Percentiles rank a stretch among this genome's conserved stretches.
phyloP scores from a whole-genome alignment of 2,113 vertebrate genomes.

The Plecotus auritus region DNA sequence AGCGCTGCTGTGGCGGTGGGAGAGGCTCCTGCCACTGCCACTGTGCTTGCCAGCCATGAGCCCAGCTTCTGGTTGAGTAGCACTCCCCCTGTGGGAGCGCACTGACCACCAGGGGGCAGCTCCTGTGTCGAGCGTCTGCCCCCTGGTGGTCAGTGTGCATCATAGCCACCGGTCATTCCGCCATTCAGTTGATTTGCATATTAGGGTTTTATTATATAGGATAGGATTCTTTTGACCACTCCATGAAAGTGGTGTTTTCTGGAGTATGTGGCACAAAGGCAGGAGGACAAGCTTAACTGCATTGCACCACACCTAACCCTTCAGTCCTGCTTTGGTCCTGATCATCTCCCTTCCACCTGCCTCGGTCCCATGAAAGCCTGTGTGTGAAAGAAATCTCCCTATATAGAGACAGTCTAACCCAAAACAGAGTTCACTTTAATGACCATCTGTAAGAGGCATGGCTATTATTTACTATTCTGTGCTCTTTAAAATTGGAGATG shows the following conservation, averaged over 20 bases:
- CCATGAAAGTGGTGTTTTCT: background rate
- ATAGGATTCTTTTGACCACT: background rate
- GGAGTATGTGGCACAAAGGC: background rate
- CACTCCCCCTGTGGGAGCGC: too few species aligned
- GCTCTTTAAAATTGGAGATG: background rate
- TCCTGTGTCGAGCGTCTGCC: too few species aligned
- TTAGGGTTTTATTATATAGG: too few species aligned
- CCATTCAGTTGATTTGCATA: too few species aligned
- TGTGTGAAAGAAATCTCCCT: background rate
- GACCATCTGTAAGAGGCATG: background rate
- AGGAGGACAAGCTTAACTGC: background rate
- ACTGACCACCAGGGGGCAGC: too few species aligned
- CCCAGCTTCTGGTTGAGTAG: too few species aligned
- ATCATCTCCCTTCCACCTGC: background rate
- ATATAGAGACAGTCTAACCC: background rate
- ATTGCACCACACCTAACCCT: background rate
- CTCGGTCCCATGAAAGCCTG: background rate
- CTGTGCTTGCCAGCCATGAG: too few species aligned
- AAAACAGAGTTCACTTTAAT: background rate
- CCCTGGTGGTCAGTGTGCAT: too few species aligned
- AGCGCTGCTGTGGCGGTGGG: too few species aligned
- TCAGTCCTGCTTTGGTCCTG: background rate
- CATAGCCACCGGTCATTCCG: too few species aligned
- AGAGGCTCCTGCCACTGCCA: too few species aligned
- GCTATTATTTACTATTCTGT: background rate